Evolutionary conservation across 2,888 invertebrate species (phyloP).

Genomic region (Protophormia terraenovae): DNA sequence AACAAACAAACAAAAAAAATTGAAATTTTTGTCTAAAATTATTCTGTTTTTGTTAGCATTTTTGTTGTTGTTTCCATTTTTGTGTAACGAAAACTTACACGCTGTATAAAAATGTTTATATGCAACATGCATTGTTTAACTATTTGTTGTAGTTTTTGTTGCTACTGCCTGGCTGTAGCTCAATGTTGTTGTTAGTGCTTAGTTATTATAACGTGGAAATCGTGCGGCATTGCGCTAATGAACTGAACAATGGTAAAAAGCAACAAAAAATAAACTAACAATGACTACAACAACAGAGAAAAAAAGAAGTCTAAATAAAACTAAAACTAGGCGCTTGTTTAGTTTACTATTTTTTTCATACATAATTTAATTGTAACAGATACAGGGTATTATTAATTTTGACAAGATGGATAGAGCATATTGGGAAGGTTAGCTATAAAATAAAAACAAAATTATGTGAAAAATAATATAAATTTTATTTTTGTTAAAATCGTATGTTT

Average conservation of each 20-base stretch:
- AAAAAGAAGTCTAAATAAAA: not conserved
- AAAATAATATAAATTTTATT: too few species aligned
- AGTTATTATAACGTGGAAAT: conserved; percentile 67
- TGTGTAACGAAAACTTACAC: conserved; percentile 1
- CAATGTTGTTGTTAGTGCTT: conserved; percentile 36
- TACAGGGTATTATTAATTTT: conserved; percentile 40
- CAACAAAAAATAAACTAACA: not conserved
- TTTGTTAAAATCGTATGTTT: too few species aligned
- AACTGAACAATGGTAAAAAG: conserved; percentile 74
- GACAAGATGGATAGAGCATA: not conserved
- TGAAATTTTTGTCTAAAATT: conserved; percentile 6
- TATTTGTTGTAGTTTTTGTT: conserved; percentile 33
- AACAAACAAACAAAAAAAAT: conserved; percentile 1
- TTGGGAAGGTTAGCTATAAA: not conserved
- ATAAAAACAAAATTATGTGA: not conserved
- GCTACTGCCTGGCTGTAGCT: not conserved
- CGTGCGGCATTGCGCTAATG: conserved; percentile 77
- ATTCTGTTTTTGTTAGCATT: not conserved
- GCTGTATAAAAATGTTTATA: conserved; percentile 26
- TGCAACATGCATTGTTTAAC: conserved; percentile 49
- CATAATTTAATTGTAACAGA: conserved; percentile 61
- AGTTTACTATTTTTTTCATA: conserved; percentile 27
- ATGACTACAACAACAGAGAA: not conserved
- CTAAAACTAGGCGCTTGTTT: conserved; percentile 45
- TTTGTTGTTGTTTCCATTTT: not conserved